These are phyloP conservation scores for Nomada hirtipes DNA, from an alignment of 2,888 invertebrate genomes.

Conservation along the genomic window DNA sequence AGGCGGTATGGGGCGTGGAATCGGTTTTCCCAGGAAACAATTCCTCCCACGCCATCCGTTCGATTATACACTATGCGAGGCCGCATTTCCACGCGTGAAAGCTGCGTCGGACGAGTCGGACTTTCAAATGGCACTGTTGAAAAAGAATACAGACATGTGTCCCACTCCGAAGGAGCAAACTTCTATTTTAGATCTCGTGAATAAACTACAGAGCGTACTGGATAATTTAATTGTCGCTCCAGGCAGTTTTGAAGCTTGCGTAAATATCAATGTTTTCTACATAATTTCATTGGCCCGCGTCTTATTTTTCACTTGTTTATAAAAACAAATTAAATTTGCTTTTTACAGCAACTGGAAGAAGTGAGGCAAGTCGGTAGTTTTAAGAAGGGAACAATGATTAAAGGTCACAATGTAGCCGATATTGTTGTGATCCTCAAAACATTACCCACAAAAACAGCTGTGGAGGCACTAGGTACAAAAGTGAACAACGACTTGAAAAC, in stretches of 20 bases:
- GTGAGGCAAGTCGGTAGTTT: slow-evolving; percentile 98
- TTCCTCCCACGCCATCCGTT: slow-evolving; percentile 93
- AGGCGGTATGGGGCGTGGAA: slow-evolving; percentile 88
- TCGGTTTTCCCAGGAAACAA: slow-evolving; percentile 88
- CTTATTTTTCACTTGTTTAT: background rate
- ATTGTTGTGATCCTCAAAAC: slow-evolving; percentile 98
- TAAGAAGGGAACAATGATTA: slow-evolving; percentile 99
- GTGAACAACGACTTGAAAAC: slow-evolving; percentile 94
- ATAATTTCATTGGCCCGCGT: background rate
- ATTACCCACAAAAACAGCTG: slow-evolving; percentile 97
- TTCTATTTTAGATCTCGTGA: slow-evolving; percentile 95
- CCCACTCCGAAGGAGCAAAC: slow-evolving; percentile 96
- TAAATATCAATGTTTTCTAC: slow-evolving; percentile 86
- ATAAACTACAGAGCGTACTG: slow-evolving; percentile 96
- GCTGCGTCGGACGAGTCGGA: slow-evolving; percentile 93
- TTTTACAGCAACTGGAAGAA: slow-evolving; percentile 93
- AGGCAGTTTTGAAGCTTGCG: slow-evolving; percentile 97
- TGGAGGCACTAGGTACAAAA: slow-evolving; percentile 95
- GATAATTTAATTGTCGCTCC: slow-evolving; percentile 98
- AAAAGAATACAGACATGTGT: slow-evolving; percentile 96
- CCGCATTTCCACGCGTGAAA: slow-evolving; percentile 94
- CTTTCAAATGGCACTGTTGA: slow-evolving; percentile 95
- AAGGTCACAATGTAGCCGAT: slow-evolving; percentile 97
- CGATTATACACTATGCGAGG: slow-evolving; percentile 94
- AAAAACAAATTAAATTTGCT: background rate